phyloP scores from a whole-genome alignment of 2,888 invertebrate genomes.

The Itoplectis maculator region DNA sequence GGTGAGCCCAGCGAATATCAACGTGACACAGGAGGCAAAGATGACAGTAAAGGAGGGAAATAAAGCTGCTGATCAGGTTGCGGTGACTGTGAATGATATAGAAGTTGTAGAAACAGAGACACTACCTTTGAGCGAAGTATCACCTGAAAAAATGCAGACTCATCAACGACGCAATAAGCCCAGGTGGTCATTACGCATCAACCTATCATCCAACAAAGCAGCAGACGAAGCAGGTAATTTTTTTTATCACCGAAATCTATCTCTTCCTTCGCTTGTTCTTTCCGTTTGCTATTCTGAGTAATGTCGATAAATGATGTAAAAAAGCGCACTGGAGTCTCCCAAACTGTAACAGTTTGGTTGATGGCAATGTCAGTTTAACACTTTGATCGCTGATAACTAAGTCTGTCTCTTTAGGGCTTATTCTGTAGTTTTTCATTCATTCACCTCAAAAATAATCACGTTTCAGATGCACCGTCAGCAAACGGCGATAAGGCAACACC shows the following conservation, averaged over 20 bases:
- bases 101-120: slow-evolving; percentile 70
- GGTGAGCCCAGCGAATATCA: neutral
- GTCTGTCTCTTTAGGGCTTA: neutral
- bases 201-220: slow-evolving; percentile 70
- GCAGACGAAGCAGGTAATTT: slow-evolving; percentile 66
- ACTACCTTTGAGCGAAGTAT: slow-evolving; percentile 37
- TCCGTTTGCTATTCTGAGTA: neutral
- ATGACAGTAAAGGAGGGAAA: slow-evolving; percentile 23
- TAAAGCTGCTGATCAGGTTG: slow-evolving; percentile 52
- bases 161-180: slow-evolving; percentile 68
- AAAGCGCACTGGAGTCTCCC: slow-evolving; percentile 71
- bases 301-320: slow-evolving; percentile 66
- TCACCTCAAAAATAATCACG: neutral
- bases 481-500: slow-evolving; percentile 66
- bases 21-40: slow-evolving; percentile 22
- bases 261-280: neutral
- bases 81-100: slow-evolving; percentile 68
- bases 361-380: slow-evolving; percentile 77
- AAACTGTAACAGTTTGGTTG: slow-evolving; percentile 67
- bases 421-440: slow-evolving; percentile 35
- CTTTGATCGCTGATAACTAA: slow-evolving; percentile 82
- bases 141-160: neutral
- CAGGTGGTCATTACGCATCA: slow-evolving; percentile 78
- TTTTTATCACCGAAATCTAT: neutral
- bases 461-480: slow-evolving; percentile 66